Base-by-base conservation (phyloP, 2,797 vertebrate species). In the Neopelma chrysocephalum region DNA sequence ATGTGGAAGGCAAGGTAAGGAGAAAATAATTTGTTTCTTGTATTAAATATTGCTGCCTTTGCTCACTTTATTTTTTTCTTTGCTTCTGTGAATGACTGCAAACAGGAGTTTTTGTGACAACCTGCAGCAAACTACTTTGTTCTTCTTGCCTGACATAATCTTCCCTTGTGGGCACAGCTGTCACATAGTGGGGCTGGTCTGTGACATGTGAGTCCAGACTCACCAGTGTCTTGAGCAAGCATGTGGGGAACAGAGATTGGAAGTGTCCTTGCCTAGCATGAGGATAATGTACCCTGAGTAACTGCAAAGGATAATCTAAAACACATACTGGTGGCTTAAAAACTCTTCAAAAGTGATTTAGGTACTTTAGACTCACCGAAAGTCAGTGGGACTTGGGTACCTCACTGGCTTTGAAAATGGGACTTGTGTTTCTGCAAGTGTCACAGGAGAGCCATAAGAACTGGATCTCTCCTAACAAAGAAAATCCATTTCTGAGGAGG, bases 1-100 rank as follows among this genome's bases (percentile, higher is more conserved):
- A 76, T 34, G 48, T 57, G 86, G 90, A 96, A 50, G 96, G 94
- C 70, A 95, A 98, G 98, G 99, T 99, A 98, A 96, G 82, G 20
- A 86, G 34, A 6, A 15, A 81, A 9, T 68, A 9, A 42, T 34
- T 82, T 45, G 4, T 45, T 83, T 85, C 19, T 48, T 77, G 25
- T 57, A 36, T 56, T 66, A n/a, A 69, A 45, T 61, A 19, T 26
- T 51, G 14, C 47, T 53, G 18, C 8, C 9, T 29, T 17, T 79
- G 42, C 22, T 48, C 4, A 2, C 31, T 56, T 38, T 38, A 3
- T 48, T 60, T 47, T 66, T 32, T n/a, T 11, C 29, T 72, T 65
- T 72, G 29, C 16, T 79, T 87, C 66, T 60, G 10, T 42, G 34
- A 66, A 29, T 81, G 79, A 62, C 48, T 60, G 32, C 50, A 58